A percentile compares a stretch with the other conserved stretches of the same genome.
Conservation (phyloP, 2,113 vertebrate species). For the Xenus cinereus region DNA sequence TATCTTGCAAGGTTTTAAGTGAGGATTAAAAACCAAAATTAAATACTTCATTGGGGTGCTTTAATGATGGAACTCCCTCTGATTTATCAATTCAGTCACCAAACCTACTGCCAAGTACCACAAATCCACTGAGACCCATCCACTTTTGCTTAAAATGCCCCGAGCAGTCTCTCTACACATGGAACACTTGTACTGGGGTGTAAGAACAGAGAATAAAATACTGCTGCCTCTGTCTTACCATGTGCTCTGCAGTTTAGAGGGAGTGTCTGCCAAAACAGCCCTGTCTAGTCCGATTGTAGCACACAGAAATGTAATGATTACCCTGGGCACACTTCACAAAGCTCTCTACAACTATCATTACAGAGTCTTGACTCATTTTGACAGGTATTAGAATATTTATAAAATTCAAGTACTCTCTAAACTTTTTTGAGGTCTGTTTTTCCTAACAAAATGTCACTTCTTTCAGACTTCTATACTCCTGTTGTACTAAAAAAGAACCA, state of each 20-base stretch:
- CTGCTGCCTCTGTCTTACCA: neutral
- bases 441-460: constrained; percentile 48
- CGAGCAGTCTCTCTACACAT: neutral
- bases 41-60: neutral
- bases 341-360: neutral
- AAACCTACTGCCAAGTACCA: neutral
- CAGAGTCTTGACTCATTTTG: constrained; percentile 51
- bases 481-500: constrained; percentile 38
- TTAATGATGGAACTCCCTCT: neutral
- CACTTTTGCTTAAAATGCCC: constrained; percentile 4
- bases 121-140: neutral
- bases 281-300: constrained; percentile 21
- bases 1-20: neutral
- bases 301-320: constrained; percentile 12
- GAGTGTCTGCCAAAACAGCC: constrained; percentile 4
- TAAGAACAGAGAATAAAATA: constrained; percentile 35
- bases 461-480: constrained; percentile 46
- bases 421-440: constrained; percentile 59
- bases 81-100: constrained; percentile 11
- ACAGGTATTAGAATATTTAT: constrained; percentile 61
- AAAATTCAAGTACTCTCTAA: constrained; percentile 48
- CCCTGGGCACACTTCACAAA: constrained; percentile 19
- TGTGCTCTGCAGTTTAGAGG: neutral
- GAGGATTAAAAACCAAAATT: neutral
- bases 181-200: constrained; percentile 9